Evolutionary conservation across 2,888 invertebrate genomes (phyloP), one percentile per base, ranked within the genome.

Genomic region (Tachina grossa): DNA sequence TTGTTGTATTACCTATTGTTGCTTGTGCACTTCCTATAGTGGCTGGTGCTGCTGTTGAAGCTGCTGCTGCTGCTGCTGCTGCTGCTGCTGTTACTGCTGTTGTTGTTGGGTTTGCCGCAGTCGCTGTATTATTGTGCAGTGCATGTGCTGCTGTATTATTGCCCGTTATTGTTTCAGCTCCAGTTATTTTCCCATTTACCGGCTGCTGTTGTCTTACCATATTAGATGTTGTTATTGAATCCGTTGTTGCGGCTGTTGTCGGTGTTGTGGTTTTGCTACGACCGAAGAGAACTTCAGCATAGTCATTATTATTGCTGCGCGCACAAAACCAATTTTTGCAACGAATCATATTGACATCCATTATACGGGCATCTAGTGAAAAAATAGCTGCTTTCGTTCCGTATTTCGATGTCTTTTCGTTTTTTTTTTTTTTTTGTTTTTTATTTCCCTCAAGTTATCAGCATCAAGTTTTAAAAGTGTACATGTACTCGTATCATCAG

Each of bases 261-360:
- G 47, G 84, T 53, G 79, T 55, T 79, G 79, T 88, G 88, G 85
- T 87, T 89, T 82, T 82, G 65, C n/a, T 85, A 82, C 88, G 86
- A 87, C 89, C 88, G 88, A 91, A 88, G 76, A 90, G 88, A 75
- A 90, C 88, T 86, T 91, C 91, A 53, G 89, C 89, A 71, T 91
- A 91, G 88, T 92, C 90, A 88, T 92, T 92, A 87, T 91, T 92
- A 88, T 92, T 92, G 88, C 89, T 92, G 83, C 92, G 92, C 68
- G 91, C 90, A 89, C 92, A 93, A 88, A 93, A 92, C 93, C 93
- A 93, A 88, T 90, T 92, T 88, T 92, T 90, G 88, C 93, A 93
- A 86, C 92, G 92, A 89, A 92, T 92, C 89, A 93, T 92, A 81
- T 79, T 87, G 82, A 65, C 85, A 79, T 82, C 71, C 77, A 68